phyloP scores from a whole-genome alignment of 1,140 invertebrate genomes.

The Magallana angulata region DNA sequence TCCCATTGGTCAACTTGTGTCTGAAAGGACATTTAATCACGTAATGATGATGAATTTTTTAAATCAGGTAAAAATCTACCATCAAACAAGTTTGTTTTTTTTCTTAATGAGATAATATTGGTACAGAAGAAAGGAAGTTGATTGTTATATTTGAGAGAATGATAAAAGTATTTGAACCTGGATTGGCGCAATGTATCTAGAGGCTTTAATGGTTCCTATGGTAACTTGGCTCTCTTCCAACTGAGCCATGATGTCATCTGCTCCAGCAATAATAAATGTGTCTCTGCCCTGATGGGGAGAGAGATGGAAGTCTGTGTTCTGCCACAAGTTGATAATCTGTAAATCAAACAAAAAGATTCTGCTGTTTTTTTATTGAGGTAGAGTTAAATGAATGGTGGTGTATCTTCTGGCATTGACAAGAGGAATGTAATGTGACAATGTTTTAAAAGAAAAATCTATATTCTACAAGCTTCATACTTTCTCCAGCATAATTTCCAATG shows the following conservation, averaged over 20 bases:
- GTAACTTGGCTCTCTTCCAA: constrained; percentile 92
- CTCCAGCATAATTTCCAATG: constrained; percentile 87
- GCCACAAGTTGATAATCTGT: constrained; percentile 77
- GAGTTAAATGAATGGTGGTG: no score
- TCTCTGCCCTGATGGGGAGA: constrained; percentile 82
- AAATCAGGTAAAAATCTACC: not conserved
- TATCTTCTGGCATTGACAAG: no score
- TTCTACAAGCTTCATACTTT: constrained; percentile 81
- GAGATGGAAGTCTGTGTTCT: constrained; percentile 77
- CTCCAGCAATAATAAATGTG: constrained; percentile 88
- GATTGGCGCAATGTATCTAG: constrained; percentile 89
- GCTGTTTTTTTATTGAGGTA: no score
- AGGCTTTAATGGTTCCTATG: constrained; percentile 90
- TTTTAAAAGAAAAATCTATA: no score
- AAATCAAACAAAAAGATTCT: not conserved
- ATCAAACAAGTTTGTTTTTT: not conserved
- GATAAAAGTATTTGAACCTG: constrained; percentile 77
- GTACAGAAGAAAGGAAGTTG: no score
- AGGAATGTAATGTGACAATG: no score
- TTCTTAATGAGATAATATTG: not conserved
- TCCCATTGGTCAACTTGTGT: constrained; percentile 89
- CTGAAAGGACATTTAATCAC: constrained; percentile 69
- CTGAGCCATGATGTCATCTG: constrained; percentile 89
- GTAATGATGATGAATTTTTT: no score
- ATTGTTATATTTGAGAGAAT: not conserved